These are phyloP conservation scores for Pedetes capensis DNA, from an alignment of 2,113 vertebrate genomes.

Conservation along the genomic window DNA sequence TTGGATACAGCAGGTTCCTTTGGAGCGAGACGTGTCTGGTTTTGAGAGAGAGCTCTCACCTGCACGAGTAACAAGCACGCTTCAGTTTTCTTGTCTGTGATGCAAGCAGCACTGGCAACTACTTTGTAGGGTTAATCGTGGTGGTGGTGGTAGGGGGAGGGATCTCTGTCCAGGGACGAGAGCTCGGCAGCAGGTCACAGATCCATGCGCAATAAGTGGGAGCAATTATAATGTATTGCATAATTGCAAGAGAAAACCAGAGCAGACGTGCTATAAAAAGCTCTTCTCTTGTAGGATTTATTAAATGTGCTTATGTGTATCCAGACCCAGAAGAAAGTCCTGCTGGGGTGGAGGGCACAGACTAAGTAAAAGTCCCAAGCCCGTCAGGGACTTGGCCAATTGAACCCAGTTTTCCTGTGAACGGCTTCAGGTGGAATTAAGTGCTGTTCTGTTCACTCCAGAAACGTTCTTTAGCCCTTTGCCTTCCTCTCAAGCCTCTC, in stretches of 20 bases:
- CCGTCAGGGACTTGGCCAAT: background rate
- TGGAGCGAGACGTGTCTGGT: background rate
- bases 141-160: no score
- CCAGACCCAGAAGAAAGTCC: background rate
- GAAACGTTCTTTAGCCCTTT: background rate
- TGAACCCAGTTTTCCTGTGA: background rate
- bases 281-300: background rate
- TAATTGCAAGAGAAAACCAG: background rate
- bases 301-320: background rate
- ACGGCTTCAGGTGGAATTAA: background rate
- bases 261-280: background rate
- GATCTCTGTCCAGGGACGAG: no score
- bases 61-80: background rate
- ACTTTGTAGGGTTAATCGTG: background rate
- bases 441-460: background rate
- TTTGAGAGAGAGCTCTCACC: background rate
- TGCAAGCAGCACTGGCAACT: background rate
- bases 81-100: background rate
- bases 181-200: no score
- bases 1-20: background rate
- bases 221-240: rapidly evolving
- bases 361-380: background rate
- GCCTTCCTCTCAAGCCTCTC: background rate
- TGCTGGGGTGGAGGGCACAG: background rate
- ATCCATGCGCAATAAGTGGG: background rate